Conservation (phyloP, 1,140 invertebrate genomes). For the Delia radicum region DNA sequence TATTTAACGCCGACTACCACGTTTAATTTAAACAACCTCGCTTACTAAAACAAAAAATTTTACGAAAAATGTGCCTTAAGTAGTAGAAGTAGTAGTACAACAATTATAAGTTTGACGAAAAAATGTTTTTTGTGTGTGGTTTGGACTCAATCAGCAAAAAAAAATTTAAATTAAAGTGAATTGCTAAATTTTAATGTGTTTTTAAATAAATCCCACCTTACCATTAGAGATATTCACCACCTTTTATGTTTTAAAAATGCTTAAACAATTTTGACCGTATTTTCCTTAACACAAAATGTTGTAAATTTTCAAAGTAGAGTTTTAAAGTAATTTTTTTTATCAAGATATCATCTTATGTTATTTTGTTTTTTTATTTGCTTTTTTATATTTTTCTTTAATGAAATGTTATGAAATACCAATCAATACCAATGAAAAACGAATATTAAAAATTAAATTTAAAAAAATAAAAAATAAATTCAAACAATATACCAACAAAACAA, state of each 20-base stretch:
- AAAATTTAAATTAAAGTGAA: too few relatives aligned
- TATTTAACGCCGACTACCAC: too few relatives aligned
- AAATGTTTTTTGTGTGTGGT: too few relatives aligned
- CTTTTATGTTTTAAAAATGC: too few relatives aligned
- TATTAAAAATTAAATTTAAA: not conserved
- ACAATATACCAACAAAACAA: not conserved
- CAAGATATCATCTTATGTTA: not conserved
- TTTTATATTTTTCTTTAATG: conserved; percentile 4
- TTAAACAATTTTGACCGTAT: conserved; percentile 18
- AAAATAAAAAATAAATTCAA: conserved; percentile 14
- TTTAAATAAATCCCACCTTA: not conserved
- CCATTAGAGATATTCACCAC: not conserved
- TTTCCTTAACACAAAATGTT: not conserved
- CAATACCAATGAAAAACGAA: not conserved
- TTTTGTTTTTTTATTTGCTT: conserved; percentile 23
- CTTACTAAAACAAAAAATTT: too few relatives aligned
- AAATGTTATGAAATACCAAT: not conserved
- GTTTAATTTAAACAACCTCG: too few relatives aligned
- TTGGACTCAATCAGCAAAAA: too few relatives aligned
- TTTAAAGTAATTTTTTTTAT: conserved; percentile 7
- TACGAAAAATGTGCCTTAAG: too few relatives aligned
- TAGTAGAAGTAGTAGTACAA: too few relatives aligned
- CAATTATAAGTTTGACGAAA: too few relatives aligned
- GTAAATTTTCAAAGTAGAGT: not conserved
- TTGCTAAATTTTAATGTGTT: not conserved